phyloP scores from a whole-genome alignment of 2,113 vertebrate species.

The Semnornis frantzii region DNA sequence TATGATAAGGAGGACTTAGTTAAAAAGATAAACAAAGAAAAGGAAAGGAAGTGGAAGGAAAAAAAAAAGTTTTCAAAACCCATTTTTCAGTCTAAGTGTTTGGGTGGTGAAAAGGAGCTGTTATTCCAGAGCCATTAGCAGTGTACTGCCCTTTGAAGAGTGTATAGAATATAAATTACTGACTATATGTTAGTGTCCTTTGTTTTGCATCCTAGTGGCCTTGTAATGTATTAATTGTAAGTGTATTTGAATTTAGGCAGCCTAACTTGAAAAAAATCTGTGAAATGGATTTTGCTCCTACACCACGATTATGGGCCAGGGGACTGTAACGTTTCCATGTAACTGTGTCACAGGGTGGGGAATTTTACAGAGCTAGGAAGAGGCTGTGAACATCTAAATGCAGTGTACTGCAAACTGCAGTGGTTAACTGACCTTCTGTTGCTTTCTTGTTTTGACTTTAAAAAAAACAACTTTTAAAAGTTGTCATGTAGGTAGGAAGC shows the following conservation, averaged over 20 bases:
- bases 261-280: not conserved
- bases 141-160: not conserved
- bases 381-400: not conserved
- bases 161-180: not conserved
- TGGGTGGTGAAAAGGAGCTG: not conserved
- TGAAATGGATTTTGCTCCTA: not conserved
- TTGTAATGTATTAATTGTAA: not conserved
- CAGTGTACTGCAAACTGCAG: not conserved
- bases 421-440: not conserved
- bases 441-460: not conserved
- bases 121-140: not conserved
- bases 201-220: not conserved
- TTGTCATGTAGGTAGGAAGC: not conserved
- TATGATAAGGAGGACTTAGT: not conserved
- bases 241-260: not conserved
- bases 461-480: not conserved
- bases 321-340: not conserved
- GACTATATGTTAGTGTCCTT: not conserved
- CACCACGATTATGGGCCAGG: not conserved
- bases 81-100: not conserved
- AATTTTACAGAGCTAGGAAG: not conserved
- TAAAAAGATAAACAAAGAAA: not conserved
- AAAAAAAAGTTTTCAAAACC: not conserved
- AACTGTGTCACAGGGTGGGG: not conserved
- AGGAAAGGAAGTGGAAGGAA: not conserved